Conservation (phyloP, 2,113 vertebrate genomes). For the Terrapene triunguis region DNA sequence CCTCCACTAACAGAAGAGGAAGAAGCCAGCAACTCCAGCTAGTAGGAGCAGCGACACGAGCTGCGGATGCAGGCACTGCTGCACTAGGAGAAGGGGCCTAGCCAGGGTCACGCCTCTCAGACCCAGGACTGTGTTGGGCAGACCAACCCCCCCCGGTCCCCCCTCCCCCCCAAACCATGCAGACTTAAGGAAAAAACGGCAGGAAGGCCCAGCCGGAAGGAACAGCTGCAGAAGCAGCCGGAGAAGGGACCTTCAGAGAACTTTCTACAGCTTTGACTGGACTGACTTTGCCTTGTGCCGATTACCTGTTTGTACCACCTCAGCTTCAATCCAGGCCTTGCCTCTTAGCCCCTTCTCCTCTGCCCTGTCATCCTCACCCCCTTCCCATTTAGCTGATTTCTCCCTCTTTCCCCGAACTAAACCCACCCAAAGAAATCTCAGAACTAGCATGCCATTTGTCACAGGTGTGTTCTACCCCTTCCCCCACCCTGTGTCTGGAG, state of each 20-base stretch:
- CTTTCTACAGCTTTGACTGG: background rate
- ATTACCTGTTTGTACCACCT: too few species aligned
- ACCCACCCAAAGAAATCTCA: too few species aligned
- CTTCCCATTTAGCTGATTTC: background rate
- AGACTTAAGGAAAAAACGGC: background rate
- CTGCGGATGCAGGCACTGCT: background rate
- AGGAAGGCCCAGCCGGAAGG: background rate
- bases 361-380: background rate
- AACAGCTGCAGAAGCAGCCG: too few species aligned
- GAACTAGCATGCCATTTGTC: background rate
- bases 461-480: background rate
- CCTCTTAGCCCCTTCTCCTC: background rate
- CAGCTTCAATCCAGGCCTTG: too few species aligned
- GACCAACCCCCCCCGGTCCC: too few species aligned
- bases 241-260: background rate
- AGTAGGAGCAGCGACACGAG: background rate
- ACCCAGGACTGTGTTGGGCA: too few species aligned
- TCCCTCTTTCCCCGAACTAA: too few species aligned
- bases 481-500: background rate
- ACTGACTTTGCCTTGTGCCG: background rate
- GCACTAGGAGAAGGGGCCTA: background rate
- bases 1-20: background rate
- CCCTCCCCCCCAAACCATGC: background rate
- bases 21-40: background rate
- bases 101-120: too few species aligned